phyloP scores from a whole-genome alignment of 2,888 invertebrate genomes.

The Heliconius aoede region DNA sequence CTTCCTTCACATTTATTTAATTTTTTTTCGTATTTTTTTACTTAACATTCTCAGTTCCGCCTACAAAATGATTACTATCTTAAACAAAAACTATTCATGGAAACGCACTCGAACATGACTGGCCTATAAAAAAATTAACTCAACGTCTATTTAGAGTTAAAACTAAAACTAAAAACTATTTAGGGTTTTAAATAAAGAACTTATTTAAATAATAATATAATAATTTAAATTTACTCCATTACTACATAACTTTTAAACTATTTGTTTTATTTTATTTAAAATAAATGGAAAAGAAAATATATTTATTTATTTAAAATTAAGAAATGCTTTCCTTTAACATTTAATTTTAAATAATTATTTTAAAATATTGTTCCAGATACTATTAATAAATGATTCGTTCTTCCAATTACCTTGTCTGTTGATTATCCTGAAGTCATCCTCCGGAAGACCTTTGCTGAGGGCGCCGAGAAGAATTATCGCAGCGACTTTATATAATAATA shows the following conservation, averaged over 20 bases:
- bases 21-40: constrained; percentile 18
- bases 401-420: constrained; percentile 68
- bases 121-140: constrained; percentile 12
- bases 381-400: neutral
- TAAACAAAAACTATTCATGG: constrained; percentile 32
- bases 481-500: constrained; percentile 63
- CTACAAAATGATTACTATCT: constrained; percentile 30
- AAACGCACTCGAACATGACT: constrained; percentile 28
- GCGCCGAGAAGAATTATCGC: constrained; percentile 67
- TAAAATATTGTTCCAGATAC: neutral
- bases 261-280: neutral
- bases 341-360: too few relatives aligned
- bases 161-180: too few relatives aligned
- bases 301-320: too few relatives aligned
- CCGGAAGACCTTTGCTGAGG: constrained; percentile 72
- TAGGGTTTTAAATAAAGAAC: too few relatives aligned
- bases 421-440: constrained; percentile 82
- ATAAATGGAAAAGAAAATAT: too few relatives aligned
- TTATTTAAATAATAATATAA: too few relatives aligned
- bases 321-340: too few relatives aligned
- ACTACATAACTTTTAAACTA: neutral
- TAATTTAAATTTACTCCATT: neutral
- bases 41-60: constrained; percentile 31
- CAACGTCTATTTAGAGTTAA: neutral
- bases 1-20: constrained; percentile 29